Conservation (phyloP, 2,888 invertebrate species). For the Chrysolina americana region DNA sequence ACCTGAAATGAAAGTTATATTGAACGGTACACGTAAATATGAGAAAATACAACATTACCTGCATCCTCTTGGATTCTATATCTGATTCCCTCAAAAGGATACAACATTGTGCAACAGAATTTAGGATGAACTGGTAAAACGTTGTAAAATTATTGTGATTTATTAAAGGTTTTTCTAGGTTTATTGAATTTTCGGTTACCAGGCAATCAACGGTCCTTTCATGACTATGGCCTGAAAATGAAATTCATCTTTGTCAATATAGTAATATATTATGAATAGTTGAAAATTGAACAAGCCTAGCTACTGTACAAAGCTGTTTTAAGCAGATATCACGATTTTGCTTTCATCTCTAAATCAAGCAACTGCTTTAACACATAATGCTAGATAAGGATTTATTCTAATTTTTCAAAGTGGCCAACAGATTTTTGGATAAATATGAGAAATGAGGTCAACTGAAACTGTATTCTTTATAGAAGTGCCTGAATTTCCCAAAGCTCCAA, state of each 20-base stretch:
- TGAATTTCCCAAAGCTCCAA: no score
- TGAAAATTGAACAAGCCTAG: no score
- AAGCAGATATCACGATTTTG: no score
- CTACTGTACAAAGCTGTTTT: no score
- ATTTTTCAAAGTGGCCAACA: no score
- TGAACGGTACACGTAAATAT: slow-evolving; percentile 2
- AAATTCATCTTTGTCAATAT: slow-evolving; percentile 46
- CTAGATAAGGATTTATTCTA: no score
- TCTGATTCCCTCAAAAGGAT: slow-evolving; percentile 52
- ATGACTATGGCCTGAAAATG: slow-evolving; percentile 58
- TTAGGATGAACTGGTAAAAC: slow-evolving; percentile 54
- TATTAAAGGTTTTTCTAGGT: slow-evolving; percentile 55
- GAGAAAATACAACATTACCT: slow-evolving; percentile 43
- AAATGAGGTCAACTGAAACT: no score
- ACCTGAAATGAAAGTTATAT: slow-evolving; percentile 47
- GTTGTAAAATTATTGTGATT: slow-evolving; percentile 55
- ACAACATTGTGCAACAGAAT: slow-evolving; percentile 58
- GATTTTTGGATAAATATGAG: no score
- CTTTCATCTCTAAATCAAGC: no score
- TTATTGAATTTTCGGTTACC: slow-evolving; percentile 43
- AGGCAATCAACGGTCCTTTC: slow-evolving; percentile 51
- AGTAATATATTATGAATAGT: no score
- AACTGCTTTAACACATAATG: no score
- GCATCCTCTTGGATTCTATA: slow-evolving; percentile 43
- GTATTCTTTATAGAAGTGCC: no score